phyloP scores from a whole-genome alignment of 1,140 invertebrate species.

The Plutomurus gul region DNA sequence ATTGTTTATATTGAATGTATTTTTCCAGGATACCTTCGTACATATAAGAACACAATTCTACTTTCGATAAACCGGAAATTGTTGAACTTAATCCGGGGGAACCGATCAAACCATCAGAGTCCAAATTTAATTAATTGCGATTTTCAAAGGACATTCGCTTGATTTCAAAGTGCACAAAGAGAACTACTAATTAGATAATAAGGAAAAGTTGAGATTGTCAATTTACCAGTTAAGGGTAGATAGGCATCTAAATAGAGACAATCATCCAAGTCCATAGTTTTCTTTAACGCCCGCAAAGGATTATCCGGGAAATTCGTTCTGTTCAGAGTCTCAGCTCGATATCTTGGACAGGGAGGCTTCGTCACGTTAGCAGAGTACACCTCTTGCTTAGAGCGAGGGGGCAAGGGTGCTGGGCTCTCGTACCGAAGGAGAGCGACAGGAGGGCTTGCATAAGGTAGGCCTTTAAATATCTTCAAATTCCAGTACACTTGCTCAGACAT shows the following conservation, averaged over 20 bases:
- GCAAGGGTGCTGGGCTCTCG: constrained; percentile 44
- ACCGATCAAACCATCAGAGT: neutral
- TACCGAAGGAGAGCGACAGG: constrained; percentile 43
- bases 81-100: constrained; percentile 10
- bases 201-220: too few relatives aligned
- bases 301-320: constrained; percentile 38
- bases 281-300: constrained; percentile 28
- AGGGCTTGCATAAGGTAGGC: constrained; percentile 50
- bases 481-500: neutral
- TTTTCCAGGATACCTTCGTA: constrained; percentile 35
- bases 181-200: neutral
- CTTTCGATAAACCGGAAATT: neutral
- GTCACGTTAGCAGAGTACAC: constrained; percentile 48
- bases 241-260: constrained; percentile 50
- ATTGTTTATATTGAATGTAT: neutral
- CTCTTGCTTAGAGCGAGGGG: constrained; percentile 33
- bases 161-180: too few relatives aligned
- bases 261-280: constrained; percentile 46
- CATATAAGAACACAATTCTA: neutral
- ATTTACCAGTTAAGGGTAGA: constrained; percentile 43
- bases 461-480: constrained; percentile 48
- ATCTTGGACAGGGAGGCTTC: constrained; percentile 47
- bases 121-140: constrained; percentile 16
- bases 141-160: constrained; percentile 41
- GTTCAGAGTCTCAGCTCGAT: constrained; percentile 32